phyloP scores from a whole-genome alignment of 2,797 vertebrate genomes.

The Sciurus vulgaris region DNA sequence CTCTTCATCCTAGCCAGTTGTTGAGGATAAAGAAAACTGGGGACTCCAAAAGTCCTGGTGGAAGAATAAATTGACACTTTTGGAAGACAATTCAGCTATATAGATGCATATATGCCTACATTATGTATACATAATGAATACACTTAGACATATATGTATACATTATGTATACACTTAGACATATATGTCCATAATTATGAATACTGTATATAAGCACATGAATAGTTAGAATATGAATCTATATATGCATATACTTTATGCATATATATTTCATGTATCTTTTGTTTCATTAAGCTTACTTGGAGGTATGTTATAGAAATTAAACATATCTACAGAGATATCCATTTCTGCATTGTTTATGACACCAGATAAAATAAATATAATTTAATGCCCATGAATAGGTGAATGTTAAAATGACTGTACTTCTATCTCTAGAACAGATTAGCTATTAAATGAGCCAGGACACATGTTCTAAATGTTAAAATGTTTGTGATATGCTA shows the following conservation, averaged over 20 bases:
- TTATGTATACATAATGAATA: not conserved
- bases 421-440: not conserved
- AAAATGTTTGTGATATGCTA: not conserved
- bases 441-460: not conserved
- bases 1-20: not conserved
- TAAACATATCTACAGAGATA: constrained; percentile 13
- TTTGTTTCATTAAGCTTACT: not conserved
- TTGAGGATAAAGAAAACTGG: not conserved
- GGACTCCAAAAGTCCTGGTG: not conserved
- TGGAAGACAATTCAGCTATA: not conserved
- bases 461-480: not conserved
- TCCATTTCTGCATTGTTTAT: not conserved
- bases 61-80: not conserved
- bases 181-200: not conserved
- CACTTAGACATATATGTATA: not conserved
- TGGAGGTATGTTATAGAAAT: not conserved
- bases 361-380: not conserved
- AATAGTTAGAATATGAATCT: not conserved
- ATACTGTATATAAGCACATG: not conserved
- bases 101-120: not conserved
- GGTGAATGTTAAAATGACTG: not conserved
- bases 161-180: not conserved
- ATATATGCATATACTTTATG: not conserved
- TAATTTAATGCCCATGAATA: not conserved
- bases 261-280: not conserved